Conservation (phyloP, 2,888 invertebrate genomes). For the Chrysolina americana region DNA sequence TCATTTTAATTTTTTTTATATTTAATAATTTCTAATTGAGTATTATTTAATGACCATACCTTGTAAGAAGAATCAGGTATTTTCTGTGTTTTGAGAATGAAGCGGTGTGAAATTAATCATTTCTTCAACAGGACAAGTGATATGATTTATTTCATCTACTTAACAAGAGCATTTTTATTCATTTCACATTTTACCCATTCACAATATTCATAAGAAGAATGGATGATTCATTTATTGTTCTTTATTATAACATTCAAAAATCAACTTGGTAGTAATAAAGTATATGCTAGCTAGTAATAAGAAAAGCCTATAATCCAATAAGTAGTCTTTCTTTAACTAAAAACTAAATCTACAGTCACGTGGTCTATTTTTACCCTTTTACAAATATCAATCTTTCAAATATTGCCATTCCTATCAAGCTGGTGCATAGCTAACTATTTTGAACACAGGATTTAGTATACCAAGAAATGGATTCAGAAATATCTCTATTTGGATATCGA, state of each 20-base stretch:
- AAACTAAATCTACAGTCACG: conserved; percentile 41
- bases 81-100: background rate
- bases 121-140: conserved; percentile 74
- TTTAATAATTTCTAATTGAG: no score
- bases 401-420: conserved; percentile 56
- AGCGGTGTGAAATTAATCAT: conserved; percentile 24
- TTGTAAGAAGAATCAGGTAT: background rate
- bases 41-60: no score
- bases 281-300: conserved; percentile 54
- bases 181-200: conserved; percentile 65
- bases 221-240: conserved; percentile 62
- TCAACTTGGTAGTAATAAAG: conserved; percentile 60
- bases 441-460: background rate
- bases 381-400: conserved; percentile 45
- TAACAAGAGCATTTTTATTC: conserved; percentile 67
- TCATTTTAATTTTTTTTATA: no score
- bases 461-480: background rate
- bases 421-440: conserved; percentile 50
- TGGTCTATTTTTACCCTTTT: conserved; percentile 17
- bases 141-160: conserved; percentile 73
- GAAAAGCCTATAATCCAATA: conserved; percentile 55
- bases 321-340: conserved; percentile 42
- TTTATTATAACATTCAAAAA: conserved; percentile 66
- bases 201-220: conserved; percentile 64
- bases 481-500: no score